Evolutionary conservation across 2,888 invertebrate species (phyloP).

Genomic region (Galerucella nymphaeae): DNA sequence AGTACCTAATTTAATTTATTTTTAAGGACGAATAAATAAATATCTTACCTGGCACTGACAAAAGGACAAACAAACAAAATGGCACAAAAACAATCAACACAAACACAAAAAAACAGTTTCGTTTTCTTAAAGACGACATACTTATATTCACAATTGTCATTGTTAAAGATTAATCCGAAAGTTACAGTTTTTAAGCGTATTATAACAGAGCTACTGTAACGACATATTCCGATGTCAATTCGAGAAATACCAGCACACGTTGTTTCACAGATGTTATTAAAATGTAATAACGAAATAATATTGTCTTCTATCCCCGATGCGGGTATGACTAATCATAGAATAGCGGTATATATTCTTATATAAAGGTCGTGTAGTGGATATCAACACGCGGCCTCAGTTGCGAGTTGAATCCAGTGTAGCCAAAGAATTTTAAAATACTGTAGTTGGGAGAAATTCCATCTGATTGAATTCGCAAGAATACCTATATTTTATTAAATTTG

Average conservation of each 20-base stretch:
- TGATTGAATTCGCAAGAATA: not conserved
- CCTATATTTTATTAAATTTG: not conserved
- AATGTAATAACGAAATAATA: not conserved
- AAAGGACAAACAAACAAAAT: conserved; percentile 68
- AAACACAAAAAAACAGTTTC: conserved; percentile 70
- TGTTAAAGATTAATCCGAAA: conserved; percentile 41
- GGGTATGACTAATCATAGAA: conserved; percentile 39
- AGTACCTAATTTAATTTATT: too few species aligned
- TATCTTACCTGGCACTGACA: conserved; percentile 67
- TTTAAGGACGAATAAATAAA: too few species aligned
- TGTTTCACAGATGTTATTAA: conserved; percentile 17
- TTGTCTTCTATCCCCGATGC: conserved; percentile 23
- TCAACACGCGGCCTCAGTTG: conserved; percentile 53
- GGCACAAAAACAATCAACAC: conserved; percentile 69
- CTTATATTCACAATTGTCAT: conserved; percentile 60
- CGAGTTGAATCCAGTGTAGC: conserved; percentile 27
- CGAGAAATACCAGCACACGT: conserved; percentile 14
- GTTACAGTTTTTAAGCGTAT: not conserved
- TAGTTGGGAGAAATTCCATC: not conserved
- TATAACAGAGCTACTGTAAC: conserved; percentile 1
- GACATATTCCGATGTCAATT: conserved; percentile 3
- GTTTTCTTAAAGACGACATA: conserved; percentile 67
- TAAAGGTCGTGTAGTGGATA: conserved; percentile 45
- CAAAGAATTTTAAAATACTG: not conserved
- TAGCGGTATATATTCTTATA: conserved; percentile 47